These are phyloP conservation scores for Pandion haliaetus DNA, from an alignment of 2,113 vertebrate genomes.

Conservation along the genomic window DNA sequence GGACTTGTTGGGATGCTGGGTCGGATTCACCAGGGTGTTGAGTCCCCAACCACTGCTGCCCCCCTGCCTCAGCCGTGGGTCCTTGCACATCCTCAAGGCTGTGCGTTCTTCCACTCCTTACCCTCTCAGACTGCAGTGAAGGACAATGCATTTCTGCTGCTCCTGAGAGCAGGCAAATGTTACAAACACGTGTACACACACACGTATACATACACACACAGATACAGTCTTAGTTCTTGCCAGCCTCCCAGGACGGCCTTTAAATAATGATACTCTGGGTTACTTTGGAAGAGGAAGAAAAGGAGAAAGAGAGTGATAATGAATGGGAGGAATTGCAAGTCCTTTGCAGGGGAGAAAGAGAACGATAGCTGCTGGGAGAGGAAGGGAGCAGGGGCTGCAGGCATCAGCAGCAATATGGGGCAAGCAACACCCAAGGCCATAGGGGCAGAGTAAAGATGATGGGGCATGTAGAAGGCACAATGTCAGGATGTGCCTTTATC, in stretches of 20 bases:
- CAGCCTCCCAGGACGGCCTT: not conserved
- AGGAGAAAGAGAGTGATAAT: not conserved
- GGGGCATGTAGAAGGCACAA: rapidly evolving
- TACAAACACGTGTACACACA: rapidly evolving
- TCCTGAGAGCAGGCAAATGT: not conserved
- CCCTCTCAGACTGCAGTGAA: not conserved
- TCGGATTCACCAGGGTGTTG: not conserved
- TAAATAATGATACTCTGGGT: not conserved
- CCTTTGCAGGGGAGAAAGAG: not conserved
- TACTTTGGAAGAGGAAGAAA: not conserved
- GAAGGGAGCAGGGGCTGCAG: not conserved
- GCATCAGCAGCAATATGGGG: not conserved
- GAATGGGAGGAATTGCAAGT: not conserved
- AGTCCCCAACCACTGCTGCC: not conserved
- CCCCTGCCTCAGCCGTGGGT: not conserved
- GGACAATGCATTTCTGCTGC: not conserved
- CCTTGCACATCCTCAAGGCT: rapidly evolving
- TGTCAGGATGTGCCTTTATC: not conserved
- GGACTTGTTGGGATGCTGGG: not conserved
- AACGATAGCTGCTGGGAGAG: not conserved
- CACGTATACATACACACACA: not conserved
- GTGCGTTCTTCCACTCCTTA: not conserved
- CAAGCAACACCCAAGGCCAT: not conserved
- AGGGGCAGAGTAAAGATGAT: not conserved
- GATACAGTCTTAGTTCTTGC: not conserved